phyloP scores from a whole-genome alignment of 2,113 vertebrate genomes.

The Sigmodon hispidus region DNA sequence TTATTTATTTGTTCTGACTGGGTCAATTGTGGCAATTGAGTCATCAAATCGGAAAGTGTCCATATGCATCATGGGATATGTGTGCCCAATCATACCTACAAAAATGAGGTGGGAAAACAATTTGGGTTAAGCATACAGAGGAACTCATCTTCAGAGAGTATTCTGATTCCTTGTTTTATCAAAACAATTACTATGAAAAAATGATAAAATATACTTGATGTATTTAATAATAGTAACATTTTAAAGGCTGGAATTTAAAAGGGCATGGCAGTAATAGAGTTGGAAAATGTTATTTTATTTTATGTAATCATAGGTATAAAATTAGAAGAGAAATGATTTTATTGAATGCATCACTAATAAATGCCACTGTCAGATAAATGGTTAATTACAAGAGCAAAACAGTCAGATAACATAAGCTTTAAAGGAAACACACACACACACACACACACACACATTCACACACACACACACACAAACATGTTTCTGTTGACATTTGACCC shows the following conservation, averaged over 20 bases:
- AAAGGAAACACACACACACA: neutral
- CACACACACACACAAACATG: neutral
- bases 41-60: neutral
- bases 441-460: neutral
- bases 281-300: neutral
- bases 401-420: neutral
- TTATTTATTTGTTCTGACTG: neutral
- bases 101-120: neutral
- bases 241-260: neutral
- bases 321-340: neutral
- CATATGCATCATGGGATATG: neutral
- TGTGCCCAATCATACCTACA: accelerated
- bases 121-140: neutral
- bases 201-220: neutral
- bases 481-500: neutral
- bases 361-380: neutral
- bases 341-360: neutral
- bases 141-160: neutral
- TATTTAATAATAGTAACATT: neutral
- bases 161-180: neutral
- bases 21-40: neutral
- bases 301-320: neutral
- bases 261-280: neutral
- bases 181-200: neutral
- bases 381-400: neutral